Evolutionary conservation across 2,113 vertebrate species (phyloP).

Genomic region (Morone saxatilis): DNA sequence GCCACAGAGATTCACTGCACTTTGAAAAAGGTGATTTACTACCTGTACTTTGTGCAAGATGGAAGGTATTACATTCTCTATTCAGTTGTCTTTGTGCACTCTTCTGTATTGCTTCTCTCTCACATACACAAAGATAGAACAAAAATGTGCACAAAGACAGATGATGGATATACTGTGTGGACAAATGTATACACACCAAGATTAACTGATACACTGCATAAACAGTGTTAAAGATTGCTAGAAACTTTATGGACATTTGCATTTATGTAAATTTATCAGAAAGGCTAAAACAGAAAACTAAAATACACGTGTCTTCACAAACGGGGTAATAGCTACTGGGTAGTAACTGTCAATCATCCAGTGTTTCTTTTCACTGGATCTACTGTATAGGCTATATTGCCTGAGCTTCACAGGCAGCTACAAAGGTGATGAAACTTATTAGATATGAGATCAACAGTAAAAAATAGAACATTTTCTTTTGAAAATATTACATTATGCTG

Average conservation of each 20-base stretch:
- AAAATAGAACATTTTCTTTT: neutral
- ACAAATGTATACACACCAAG: neutral
- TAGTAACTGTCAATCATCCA: neutral
- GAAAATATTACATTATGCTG: neutral
- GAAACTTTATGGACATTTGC: neutral
- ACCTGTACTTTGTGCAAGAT: conserved; percentile 19
- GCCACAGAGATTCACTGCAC: conserved; percentile 7
- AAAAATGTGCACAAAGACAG: neutral
- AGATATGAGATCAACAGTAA: neutral
- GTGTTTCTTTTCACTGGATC: neutral
- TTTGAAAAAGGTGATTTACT: conserved; percentile 25
- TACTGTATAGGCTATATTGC: neutral
- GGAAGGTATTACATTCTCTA: conserved; percentile 5
- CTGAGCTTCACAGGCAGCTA: too few relatives aligned
- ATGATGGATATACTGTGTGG: neutral
- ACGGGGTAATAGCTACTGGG: too few relatives aligned
- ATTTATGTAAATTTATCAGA: too few relatives aligned
- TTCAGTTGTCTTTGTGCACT: neutral
- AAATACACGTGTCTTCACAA: too few relatives aligned
- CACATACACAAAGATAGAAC: neutral
- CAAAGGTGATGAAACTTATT: too few relatives aligned
- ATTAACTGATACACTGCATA: neutral
- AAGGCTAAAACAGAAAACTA: too few relatives aligned
- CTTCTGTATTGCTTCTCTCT: neutral
- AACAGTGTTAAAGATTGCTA: neutral